Evolutionary conservation across 2,888 invertebrate species (phyloP), one percentile per base, ranked within the genome.

Genomic region (Dryocosmus kuriphilus): DNA sequence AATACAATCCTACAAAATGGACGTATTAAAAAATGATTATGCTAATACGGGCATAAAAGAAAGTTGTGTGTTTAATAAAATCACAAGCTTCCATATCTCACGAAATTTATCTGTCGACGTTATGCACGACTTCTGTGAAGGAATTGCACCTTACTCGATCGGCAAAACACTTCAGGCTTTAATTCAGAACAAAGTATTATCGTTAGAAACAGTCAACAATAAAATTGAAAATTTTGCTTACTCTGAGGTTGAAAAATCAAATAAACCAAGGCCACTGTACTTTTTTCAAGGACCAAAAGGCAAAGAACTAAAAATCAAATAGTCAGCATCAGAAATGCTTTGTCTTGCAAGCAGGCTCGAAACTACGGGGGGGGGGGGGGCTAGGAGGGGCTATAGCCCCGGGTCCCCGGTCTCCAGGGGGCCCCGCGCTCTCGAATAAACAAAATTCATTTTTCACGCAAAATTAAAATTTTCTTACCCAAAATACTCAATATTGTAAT

Each of bases 141-240:
- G 78, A 6, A 65, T 67, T 38, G 63, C 55, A 63, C 46, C 38
- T 27, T 80, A 78, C 63, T 65, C 79, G 24, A 60, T 81, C 19
- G 74, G 77, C 22, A 75, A 79, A 63, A 71, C 81, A 38, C 55
- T 81, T 14, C 73, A 78, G 35, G 24, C 32, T 67, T 76, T 81
- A 11, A 78, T 81, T 27, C 27, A 77, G 63, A 46, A 75, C 9
- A 77, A 80, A 73, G 51, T 75, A 19, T 62, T 80, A 22, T 65
- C 77, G n/a, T 61, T 79, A n/a, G 78, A 81, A 38, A 63, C 78
- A 32, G 62, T 82, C 16, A 82, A 82, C 55, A 67, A 77, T n/a
- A 71, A 46, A 75, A 79, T 79, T 55, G 74, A 78, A 67, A 75
- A 38, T 32, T 82, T 82, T 74, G 79, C 78, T 41, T 80, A 76